A percentile compares a stretch with the other conserved stretches of the same genome.
Evolutionary conservation across 2,797 vertebrate species (phyloP).

Genomic region (Phataginus tricuspis): DNA sequence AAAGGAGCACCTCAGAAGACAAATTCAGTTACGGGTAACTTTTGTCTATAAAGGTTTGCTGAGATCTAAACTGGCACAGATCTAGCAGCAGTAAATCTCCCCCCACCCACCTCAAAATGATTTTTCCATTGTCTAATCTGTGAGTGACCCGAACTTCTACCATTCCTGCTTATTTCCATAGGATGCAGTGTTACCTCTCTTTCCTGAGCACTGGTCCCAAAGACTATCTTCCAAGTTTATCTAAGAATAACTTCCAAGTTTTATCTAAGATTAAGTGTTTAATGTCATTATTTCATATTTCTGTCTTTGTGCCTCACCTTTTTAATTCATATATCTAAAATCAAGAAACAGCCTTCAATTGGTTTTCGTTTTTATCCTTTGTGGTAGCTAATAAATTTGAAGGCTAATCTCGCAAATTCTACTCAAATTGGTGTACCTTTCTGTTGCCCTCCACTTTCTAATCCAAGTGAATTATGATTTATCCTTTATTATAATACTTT

Average conservation of each 20-base stretch:
- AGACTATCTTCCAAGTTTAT: background rate
- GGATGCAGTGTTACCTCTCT: background rate
- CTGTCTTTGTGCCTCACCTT: background rate
- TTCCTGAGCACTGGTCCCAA: background rate
- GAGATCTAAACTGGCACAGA: background rate
- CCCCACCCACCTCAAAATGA: background rate
- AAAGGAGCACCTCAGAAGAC: background rate
- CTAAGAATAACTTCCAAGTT: background rate
- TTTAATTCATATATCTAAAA: background rate
- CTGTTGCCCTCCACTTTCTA: background rate
- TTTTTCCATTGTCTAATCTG: background rate
- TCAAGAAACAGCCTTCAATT: background rate
- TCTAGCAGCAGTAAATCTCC: background rate
- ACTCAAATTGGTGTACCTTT: background rate
- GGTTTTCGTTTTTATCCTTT: conserved; percentile 6
- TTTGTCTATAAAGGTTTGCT: background rate
- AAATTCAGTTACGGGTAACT: background rate
- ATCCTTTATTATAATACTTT: background rate
- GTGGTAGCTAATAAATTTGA: background rate
- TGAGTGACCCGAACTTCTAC: background rate
- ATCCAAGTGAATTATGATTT: background rate
- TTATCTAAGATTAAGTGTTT: background rate
- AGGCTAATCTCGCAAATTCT: background rate
- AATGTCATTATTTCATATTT: background rate
- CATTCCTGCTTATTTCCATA: background rate